Percentiles rank a stretch among this genome's conserved stretches.
Evolutionary conservation across 2,797 vertebrate species (phyloP).

Genomic region (Alcedo atthis): DNA sequence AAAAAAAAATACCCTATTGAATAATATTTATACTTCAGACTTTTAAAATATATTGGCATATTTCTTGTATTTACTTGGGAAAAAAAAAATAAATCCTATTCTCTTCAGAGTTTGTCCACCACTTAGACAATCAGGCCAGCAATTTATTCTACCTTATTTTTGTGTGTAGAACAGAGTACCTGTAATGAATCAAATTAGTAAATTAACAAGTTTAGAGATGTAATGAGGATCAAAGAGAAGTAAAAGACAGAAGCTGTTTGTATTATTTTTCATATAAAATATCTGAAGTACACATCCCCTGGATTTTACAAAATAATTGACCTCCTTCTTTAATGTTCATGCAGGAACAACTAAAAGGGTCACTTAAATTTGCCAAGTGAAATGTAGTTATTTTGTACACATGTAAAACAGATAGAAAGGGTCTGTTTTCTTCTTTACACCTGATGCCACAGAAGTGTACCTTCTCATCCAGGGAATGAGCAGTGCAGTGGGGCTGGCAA

Average conservation of each 20-base stretch:
- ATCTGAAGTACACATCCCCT: accelerated
- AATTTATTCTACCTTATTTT: neutral
- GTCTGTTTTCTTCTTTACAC: neutral
- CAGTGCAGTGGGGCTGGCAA: neutral
- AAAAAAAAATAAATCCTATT: neutral
- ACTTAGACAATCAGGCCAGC: neutral
- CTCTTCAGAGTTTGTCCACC: neutral
- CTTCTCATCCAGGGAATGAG: neutral
- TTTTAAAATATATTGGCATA: neutral
- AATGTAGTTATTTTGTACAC: neutral
- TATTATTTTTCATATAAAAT: neutral
- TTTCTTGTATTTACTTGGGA: neutral
- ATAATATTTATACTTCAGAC: neutral
- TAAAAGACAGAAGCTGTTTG: neutral
- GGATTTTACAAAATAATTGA: neutral
- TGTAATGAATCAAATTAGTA: neutral
- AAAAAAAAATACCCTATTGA: neutral
- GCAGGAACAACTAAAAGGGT: neutral
- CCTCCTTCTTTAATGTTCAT: neutral
- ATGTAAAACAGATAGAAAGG: neutral
- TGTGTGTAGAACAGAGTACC: neutral
- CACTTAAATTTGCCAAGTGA: neutral
- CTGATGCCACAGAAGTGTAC: neutral
- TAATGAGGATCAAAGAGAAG: neutral
- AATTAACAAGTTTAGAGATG: neutral